Evolutionary conservation across 2,113 vertebrate species (phyloP).

Genomic region (Neolamprologus hecqui): DNA sequence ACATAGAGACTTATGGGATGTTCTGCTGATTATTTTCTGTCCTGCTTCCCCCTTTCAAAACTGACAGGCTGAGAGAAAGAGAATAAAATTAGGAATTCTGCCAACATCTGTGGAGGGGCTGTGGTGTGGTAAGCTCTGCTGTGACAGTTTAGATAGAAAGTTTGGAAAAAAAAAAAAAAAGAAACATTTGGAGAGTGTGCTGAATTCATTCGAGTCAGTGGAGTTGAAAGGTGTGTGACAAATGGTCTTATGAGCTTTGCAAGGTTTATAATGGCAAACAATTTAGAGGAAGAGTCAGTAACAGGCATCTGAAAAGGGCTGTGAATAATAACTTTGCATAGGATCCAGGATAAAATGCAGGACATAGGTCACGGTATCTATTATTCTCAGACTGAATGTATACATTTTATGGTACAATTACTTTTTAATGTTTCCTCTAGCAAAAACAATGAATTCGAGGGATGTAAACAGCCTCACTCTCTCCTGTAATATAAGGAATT

Average conservation of each 20-base stretch:
- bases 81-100: conserved; percentile 56
- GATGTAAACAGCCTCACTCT: background rate
- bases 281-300: conserved; percentile 8
- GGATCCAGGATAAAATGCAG: conserved; percentile 26
- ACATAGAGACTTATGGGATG: conserved; percentile 82
- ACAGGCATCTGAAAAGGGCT: background rate
- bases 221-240: background rate
- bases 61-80: conserved; percentile 54
- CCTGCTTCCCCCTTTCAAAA: conserved; percentile 58
- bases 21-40: conserved; percentile 73
- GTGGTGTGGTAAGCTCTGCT: background rate
- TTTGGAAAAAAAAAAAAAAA: background rate
- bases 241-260: background rate
- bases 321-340: conserved; percentile 38
- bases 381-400: background rate
- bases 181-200: background rate
- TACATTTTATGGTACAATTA: background rate
- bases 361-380: background rate
- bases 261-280: background rate
- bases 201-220: background rate
- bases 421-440: background rate
- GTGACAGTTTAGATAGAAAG: background rate
- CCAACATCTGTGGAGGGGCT: conserved; percentile 59
- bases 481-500: background rate
- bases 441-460: background rate